Percentiles rank a stretch among this genome's conserved stretches.
phyloP scores from a whole-genome alignment of 2,113 vertebrate species.

The Gnathonemus echidnorhynchus region DNA sequence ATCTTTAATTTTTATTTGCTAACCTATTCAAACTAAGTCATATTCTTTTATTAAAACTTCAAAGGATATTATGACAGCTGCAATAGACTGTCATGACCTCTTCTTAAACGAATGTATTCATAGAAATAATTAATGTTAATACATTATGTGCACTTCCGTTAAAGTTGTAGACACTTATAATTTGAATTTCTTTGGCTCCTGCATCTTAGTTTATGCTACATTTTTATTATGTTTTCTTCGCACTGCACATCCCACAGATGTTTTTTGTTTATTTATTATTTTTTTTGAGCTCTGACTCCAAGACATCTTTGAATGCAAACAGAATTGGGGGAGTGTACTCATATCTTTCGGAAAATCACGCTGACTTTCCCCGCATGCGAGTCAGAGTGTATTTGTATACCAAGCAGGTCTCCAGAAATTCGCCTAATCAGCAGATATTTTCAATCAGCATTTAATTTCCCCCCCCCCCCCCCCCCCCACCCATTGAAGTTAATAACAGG shows the following conservation, averaged over 20 bases:
- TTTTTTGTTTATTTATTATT: not conserved
- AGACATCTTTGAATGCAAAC: slow-evolving; percentile 2
- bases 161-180: not conserved
- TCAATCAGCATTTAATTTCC: slow-evolving; percentile 24
- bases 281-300: not conserved
- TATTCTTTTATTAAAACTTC: not conserved
- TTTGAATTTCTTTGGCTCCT: not conserved
- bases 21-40: not conserved
- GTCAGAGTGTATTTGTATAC: slow-evolving; percentile 3
- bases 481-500: slow-evolving; percentile 7
- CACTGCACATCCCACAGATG: not conserved
- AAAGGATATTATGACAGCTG: not conserved
- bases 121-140: not conserved
- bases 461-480: not conserved
- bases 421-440: slow-evolving; percentile 26
- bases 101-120: not conserved
- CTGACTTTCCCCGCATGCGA: not conserved
- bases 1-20: not conserved
- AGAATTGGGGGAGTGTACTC: not conserved
- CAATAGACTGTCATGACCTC: not conserved
- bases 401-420: not conserved
- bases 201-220: not conserved
- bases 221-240: not conserved
- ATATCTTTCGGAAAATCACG: not conserved
- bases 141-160: not conserved